Percentiles rank a stretch among this genome's conserved stretches.
phyloP scores from a whole-genome alignment of 1,140 invertebrate species.

The Solenopsis invicta region DNA sequence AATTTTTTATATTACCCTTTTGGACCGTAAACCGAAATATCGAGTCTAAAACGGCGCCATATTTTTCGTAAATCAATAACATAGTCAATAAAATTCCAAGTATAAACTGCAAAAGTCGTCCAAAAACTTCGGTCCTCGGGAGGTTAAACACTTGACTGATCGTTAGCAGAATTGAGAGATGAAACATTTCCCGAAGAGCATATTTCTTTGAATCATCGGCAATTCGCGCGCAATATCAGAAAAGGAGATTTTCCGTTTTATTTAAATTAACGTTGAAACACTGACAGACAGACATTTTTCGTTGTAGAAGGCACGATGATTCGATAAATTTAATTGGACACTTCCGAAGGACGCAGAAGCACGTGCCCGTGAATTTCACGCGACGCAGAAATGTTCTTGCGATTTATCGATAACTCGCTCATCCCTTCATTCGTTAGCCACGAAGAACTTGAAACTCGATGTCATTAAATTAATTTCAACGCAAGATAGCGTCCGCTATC shows the following conservation, averaged over 20 bases:
- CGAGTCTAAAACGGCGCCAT: no score
- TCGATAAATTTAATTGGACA: slow-evolving; percentile 29
- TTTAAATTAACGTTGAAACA: slow-evolving; percentile 16
- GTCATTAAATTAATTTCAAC: slow-evolving; percentile 46
- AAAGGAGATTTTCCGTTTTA: neutral
- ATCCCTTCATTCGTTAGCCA: neutral
- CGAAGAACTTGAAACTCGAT: slow-evolving; percentile 2
- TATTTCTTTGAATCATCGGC: neutral
- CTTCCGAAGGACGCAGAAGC: neutral
- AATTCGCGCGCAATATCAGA: neutral
- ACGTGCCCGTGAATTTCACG: slow-evolving; percentile 17
- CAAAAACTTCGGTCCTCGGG: no score
- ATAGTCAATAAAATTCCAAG: no score
- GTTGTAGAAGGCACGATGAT: neutral
- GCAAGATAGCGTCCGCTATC: neutral
- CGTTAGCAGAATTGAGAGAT: neutral
- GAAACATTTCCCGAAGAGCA: neutral
- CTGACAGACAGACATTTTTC: neutral
- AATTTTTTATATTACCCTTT: no score
- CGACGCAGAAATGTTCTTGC: neutral
- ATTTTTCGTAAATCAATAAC: no score
- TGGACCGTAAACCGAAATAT: no score
- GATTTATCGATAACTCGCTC: slow-evolving; percentile 36
- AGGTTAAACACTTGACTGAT: neutral
- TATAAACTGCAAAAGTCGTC: no score